Conservation (phyloP, 2,797 vertebrate genomes). For the Anguilla anguilla region DNA sequence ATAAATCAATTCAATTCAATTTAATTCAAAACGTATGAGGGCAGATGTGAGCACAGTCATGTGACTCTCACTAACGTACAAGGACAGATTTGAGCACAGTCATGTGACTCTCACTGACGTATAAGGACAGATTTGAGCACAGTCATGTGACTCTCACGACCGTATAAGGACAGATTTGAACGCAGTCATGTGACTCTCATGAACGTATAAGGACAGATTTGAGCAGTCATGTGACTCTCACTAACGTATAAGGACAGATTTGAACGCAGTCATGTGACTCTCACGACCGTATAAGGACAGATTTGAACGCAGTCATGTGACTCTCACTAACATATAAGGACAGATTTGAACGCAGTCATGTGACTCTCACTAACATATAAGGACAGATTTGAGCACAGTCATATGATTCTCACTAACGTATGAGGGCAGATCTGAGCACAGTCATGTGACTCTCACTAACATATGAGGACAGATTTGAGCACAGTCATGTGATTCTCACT, state of each 20-base stretch:
- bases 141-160: background rate
- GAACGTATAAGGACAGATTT: background rate
- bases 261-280: background rate
- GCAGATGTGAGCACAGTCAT: no score
- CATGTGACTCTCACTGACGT: background rate
- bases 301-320: background rate
- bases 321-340: background rate
- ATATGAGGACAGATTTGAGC: background rate
- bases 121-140: background rate
- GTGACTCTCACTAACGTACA: background rate
- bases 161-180: background rate
- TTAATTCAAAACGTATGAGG: background rate
- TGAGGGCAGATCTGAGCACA: background rate
- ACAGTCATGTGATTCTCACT: background rate
- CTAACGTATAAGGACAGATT: background rate
- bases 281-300: background rate
- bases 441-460: no score
- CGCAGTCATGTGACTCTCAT: background rate
- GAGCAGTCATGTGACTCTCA: background rate
- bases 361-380: background rate
- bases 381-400: no score
- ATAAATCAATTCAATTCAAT: no score
- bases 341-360: background rate
- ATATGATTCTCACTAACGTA: constrained; percentile 11
- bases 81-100: background rate